Base-by-base conservation (phyloP, 2,888 invertebrate genomes). In the Hypomecis atomaria region DNA sequence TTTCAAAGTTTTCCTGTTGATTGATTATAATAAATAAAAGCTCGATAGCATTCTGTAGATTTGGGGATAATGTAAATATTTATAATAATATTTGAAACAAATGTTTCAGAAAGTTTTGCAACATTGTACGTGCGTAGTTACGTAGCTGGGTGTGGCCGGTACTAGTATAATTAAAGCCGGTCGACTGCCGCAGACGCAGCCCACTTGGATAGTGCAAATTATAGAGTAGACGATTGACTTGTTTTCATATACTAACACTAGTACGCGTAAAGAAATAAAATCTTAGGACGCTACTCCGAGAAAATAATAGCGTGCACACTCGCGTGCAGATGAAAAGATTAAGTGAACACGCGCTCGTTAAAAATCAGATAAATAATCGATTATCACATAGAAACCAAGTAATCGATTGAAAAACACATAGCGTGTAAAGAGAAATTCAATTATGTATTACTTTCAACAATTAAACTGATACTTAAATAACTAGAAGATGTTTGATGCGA, bases 71-170 rank as follows among this genome's bases (percentile, higher is more conserved):
- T 23, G 23, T 23, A 23, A 1, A 23, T 23, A 23, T n/a, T n/a
- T n/a, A 23, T 23, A 23, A 2, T 23, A 2, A 23, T 23, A 3
- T 23, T 23, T 23, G 23, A 23, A 23, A 23, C 33, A 23, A 58
- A 49, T 49, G 34, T 49, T 9, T 42, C 47, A 53, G 55, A 50
- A 59, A 57, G 34, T 52, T 62, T 33, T 34, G 57, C 60, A 60
- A 50, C 42, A 56, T 54, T 56, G 52, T 61, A 37, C 13, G 44
- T 55, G 59, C 56, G 58, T 69, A 59, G 60, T 62, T 66, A 75
- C 67, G 73, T 60, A 67, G 69, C 34, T 67, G 67, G 77, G 76
- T 69, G 76, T 71, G 72, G 76, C 60, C 65, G 50, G 59, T 23
- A 23, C 23, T 23, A 23, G 23, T 74, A 56, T 67, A 66, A 73